phyloP scores from a whole-genome alignment of 2,797 vertebrate species.

The Erethizon dorsatum region DNA sequence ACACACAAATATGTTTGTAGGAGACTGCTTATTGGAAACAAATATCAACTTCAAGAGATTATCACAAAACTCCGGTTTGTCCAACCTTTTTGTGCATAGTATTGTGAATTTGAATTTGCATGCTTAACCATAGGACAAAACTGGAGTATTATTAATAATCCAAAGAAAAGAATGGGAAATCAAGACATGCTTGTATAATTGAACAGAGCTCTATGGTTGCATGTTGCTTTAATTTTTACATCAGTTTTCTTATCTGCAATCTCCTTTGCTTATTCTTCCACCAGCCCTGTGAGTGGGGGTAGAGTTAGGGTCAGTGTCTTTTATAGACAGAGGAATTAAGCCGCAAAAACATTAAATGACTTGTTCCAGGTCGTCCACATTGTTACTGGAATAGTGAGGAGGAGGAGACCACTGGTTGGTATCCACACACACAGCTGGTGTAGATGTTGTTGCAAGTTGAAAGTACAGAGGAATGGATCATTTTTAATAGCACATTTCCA shows the following conservation, averaged over 20 bases:
- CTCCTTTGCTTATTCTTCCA: constrained; percentile 45
- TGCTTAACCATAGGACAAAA: not conserved
- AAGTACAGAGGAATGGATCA: not conserved
- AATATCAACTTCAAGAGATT: not conserved
- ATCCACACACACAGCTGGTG: not conserved
- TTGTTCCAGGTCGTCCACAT: not conserved
- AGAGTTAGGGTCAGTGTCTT: not conserved
- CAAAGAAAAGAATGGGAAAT: not conserved
- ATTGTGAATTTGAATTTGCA: constrained; percentile 38
- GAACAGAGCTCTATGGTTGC: not conserved
- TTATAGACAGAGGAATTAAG: not conserved
- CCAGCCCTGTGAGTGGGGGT: not conserved
- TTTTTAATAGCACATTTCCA: constrained; percentile 16
- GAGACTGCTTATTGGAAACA: constrained; percentile 13
- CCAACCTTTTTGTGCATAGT: not conserved
- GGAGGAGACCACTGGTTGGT: not conserved
- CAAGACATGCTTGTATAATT: constrained; percentile 1
- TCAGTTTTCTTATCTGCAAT: not conserved
- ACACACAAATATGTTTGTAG: not conserved
- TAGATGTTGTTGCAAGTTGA: not conserved
- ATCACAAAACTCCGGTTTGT: not conserved
- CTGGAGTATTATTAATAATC: not conserved
- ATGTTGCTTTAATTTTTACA: not conserved
- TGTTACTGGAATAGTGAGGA: not conserved
- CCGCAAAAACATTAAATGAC: not conserved